phyloP scores from a whole-genome alignment of 2,888 invertebrate species.

The Temnothorax unifasciatus region DNA sequence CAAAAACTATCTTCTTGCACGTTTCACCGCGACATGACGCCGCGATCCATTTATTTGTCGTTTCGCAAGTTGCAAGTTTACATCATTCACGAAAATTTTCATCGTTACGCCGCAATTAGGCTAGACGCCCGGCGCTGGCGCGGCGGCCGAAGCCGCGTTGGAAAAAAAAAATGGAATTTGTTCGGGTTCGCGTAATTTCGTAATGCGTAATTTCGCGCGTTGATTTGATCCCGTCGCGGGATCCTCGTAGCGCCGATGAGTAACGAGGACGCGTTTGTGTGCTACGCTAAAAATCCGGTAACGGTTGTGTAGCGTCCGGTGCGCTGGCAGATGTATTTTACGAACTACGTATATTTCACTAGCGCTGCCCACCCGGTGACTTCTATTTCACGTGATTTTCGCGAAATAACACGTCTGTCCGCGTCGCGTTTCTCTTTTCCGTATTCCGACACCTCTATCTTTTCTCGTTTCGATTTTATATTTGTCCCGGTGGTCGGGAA shows the following conservation, averaged over 20 bases:
- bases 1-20: constrained; percentile 7
- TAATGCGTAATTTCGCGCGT: constrained; percentile 11
- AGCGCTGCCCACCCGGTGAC: background rate
- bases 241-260: constrained; percentile 9
- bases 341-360: constrained; percentile 38
- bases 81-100: background rate
- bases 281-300: constrained; percentile 37
- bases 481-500: background rate
- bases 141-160: background rate
- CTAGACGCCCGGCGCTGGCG: background rate
- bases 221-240: constrained; percentile 9
- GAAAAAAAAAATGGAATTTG: background rate
- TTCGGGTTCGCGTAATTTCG: background rate
- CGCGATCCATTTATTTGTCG: background rate
- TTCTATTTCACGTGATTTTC: constrained; percentile 55
- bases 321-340: constrained; percentile 35
- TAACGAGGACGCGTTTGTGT: constrained; percentile 26
- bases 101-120: background rate
- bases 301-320: constrained; percentile 31
- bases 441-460: constrained; percentile 40
- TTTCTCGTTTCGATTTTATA: constrained; percentile 60
- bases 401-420: constrained; percentile 57
- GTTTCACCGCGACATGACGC: background rate
- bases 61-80: background rate
- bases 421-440: constrained; percentile 39